Base-by-base conservation (phyloP, 2,797 vertebrate species). In the Cyclura pinguis region DNA sequence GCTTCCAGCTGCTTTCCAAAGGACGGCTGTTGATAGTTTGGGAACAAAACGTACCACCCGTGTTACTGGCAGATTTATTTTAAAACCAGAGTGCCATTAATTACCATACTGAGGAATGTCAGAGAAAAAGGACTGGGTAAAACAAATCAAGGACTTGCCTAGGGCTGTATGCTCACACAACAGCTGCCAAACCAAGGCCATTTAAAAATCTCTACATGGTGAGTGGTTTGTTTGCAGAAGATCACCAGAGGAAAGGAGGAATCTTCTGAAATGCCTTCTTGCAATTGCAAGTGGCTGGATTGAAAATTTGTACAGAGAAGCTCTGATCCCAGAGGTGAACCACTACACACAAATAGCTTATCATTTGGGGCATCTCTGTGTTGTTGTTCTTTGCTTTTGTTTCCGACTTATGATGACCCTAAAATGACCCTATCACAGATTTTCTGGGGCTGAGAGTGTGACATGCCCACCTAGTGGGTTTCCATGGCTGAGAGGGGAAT, bases 1-100 rank as follows among this genome's bases (percentile, higher is more conserved):
- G 81, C 85, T 72, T 94, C 91, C 95, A 95, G 92, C 93, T 95
- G 94, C 92, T 76, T 93, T 81, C 16, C 62, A 35, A 93, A 83
- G 67, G 69, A 80, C 27, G 38, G 92, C 77, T 90, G 88, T 84
- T 90, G 93, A 93, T 92, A 89, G 94, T 89, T 73, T 87, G 72
- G 78, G 86, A 94, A 95, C 92, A 95, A 95, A 95, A 91, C 86
- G 7, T 9, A 47, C 73, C 22, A 86, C 29, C 0, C 72, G 86
- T 84, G 59, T 57, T 76, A 76, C 89, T 77, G 88, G 88, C 76
- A 74, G 84, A 13, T 42, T 69, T 83, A 87, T 89, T 55, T 88
- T 62, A 1, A 42, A 91, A 59, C 73, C 3, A 74, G 82, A 94
- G 94, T 87, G 94, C 94, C 88, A 87, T 91, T 89, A 92, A 95